Conservation (phyloP, 2,113 vertebrate species). For the Cyphomyrus discorhynchus region DNA sequence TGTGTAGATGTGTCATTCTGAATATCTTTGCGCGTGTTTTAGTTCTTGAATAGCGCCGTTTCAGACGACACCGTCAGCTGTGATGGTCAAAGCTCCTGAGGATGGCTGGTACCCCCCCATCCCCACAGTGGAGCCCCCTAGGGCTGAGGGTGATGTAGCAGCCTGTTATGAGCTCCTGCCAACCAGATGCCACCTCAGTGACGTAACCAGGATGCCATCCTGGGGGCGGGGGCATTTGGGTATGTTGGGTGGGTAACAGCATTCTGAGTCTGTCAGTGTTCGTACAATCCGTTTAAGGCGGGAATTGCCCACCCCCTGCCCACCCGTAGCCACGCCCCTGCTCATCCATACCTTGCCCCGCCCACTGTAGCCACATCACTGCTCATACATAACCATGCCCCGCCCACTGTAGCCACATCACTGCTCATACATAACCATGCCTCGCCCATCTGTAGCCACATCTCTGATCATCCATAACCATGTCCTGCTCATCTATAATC, state of each 20-base stretch:
- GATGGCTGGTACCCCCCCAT: not conserved
- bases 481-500: not conserved
- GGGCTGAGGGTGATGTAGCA: not conserved
- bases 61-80: not conserved
- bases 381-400: not conserved
- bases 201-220: not conserved
- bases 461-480: not conserved
- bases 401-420: too few relatives aligned
- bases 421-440: too few relatives aligned
- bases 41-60: not conserved
- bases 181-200: not conserved
- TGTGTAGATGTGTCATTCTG: not conserved
- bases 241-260: too few relatives aligned
- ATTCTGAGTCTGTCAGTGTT: too few relatives aligned
- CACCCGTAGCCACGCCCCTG: not conserved
- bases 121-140: not conserved
- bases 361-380: not conserved
- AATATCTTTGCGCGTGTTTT: not conserved
- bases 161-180: not conserved
- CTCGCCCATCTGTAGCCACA: too few relatives aligned
- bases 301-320: not conserved
- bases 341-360: not conserved
- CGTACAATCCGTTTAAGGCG: not conserved
- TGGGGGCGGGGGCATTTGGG: not conserved
- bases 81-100: not conserved